Evolutionary conservation across 2,113 vertebrate species (phyloP), one percentile per base, ranked within the genome.

Genomic region (Todiramphus chloris): DNA sequence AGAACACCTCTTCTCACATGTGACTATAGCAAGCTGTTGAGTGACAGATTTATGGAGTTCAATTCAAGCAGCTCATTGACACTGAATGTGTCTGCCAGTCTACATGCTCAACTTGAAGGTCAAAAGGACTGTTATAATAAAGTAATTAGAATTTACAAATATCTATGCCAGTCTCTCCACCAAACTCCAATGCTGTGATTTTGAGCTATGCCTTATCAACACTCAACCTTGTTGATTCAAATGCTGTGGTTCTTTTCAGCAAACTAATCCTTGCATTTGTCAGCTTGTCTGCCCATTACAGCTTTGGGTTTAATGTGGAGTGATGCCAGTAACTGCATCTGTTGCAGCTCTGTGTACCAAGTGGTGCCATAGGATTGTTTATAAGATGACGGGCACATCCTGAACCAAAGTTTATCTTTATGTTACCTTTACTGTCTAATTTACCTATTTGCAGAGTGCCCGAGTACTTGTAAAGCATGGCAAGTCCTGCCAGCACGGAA

Each of bases 321-420:
- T 2, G 24, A 80, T 48, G 74, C 80, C 84, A 14, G 56, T 53
- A 62, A 35, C 20, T 41, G 31, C 13, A 25, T 62, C 35, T 60
- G 66, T 39, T 68, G 68, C 60, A 51, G 37, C 28, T 62, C 76
- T 35, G 25, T 56, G 73, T 78, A 37, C 51, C 1, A 16, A 87
- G 69, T 1, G 1, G 31, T 39, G 48, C 23, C 62, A 24, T 3
- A 31, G 24, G 35, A 55, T 60, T 0, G 1, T 30, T 68, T 1
- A 1, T 48, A 60, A n/a, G 7, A 46, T 19, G 73, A 9, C 24
- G 50, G 46, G 37, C 55, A 83, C 0, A 2, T 21, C 35, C 25
- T 0, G 0, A 43, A 75, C 23, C 31, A 62, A 56, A 75, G 30
- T 63, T 66, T 30, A 25, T 27, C n/a, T 82, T 0, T 30, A 9